Percentiles rank a stretch among this genome's conserved stretches.
Conservation (phyloP, 2,888 invertebrate species). For the Agrotis ipsilon region DNA sequence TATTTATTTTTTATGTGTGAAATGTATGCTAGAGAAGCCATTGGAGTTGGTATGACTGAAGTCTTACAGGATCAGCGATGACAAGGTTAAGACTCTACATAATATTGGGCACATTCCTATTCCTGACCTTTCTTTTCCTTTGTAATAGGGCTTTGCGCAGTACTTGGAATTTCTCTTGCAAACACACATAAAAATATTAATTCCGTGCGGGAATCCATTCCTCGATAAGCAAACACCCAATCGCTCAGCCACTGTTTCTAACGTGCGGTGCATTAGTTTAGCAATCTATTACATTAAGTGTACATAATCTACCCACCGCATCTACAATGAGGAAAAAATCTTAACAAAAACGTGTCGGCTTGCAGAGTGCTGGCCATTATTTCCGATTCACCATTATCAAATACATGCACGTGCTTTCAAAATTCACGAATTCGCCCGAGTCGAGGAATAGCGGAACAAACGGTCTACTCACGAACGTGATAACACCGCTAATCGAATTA, state of each 20-base stretch:
- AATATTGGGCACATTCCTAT: slow-evolving; percentile 4
- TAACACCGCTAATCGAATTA: slow-evolving; percentile 80
- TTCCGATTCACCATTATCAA: slow-evolving; percentile 52
- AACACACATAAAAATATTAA: no score
- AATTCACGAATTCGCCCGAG: slow-evolving; percentile 70
- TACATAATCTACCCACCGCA: background rate
- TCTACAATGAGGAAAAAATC: background rate
- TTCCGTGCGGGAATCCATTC: no score
- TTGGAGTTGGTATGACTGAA: slow-evolving; percentile 8
- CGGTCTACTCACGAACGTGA: slow-evolving; percentile 72
- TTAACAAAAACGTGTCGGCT: slow-evolving; percentile 1
- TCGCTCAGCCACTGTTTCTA: no score
- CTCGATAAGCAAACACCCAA: no score
- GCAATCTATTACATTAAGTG: background rate
- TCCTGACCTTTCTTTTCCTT: background rate
- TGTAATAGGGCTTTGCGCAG: no score
- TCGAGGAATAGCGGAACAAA: slow-evolving; percentile 70
- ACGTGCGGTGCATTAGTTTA: background rate
- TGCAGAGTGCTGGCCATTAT: slow-evolving; percentile 19
- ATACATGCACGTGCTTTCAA: slow-evolving; percentile 68
- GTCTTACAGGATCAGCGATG: slow-evolving; percentile 20
- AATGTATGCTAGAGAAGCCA: slow-evolving; percentile 27
- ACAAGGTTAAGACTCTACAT: slow-evolving; percentile 2
- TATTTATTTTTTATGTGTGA: slow-evolving; percentile 5
- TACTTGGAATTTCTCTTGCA: no score